These are phyloP conservation scores for Pipistrellus pygmaeus DNA, from an alignment of 2,797 vertebrate species.

Conservation along the genomic window DNA sequence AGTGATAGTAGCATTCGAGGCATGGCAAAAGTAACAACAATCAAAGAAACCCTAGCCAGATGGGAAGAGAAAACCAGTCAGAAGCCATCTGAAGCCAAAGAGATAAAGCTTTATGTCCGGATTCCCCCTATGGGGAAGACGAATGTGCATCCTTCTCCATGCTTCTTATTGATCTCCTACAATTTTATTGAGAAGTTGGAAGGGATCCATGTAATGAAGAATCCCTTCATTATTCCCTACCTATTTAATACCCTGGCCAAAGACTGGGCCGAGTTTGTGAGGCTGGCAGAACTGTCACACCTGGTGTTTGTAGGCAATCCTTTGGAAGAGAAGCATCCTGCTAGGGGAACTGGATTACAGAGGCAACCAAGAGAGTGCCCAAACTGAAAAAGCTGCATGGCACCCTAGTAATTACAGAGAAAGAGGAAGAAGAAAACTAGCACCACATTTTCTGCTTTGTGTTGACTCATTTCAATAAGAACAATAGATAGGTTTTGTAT, in stretches of 20 bases:
- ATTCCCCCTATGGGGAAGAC: not conserved
- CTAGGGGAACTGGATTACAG: slow-evolving; percentile 96
- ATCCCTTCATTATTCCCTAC: not conserved
- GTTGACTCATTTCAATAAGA: slow-evolving; percentile 86
- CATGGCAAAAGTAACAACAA: not conserved
- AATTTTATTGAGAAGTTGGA: not conserved
- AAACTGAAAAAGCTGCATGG: slow-evolving; percentile 96
- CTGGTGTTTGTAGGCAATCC: slow-evolving; percentile 98
- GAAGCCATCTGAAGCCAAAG: not conserved
- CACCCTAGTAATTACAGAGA: slow-evolving; percentile 94
- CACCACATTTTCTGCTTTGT: slow-evolving; percentile 63
- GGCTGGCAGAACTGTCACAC: slow-evolving; percentile 94
- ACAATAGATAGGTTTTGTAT: slow-evolving; percentile 84
- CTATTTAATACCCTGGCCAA: not conserved
- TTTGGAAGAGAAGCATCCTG: slow-evolving; percentile 95
- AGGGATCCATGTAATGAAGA: not conserved
- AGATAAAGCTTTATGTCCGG: not conserved
- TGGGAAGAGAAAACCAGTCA: not conserved
- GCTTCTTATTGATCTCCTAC: not conserved
- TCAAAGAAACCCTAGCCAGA: not conserved
- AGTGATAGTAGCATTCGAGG: not conserved
- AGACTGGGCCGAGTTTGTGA: slow-evolving; percentile 92
- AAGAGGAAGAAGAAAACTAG: slow-evolving; percentile 93
- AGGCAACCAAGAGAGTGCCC: slow-evolving; percentile 94
- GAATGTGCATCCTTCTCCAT: not conserved